Evolutionary conservation across 2,113 vertebrate species (phyloP).

Genomic region (Isichthys henryi): DNA sequence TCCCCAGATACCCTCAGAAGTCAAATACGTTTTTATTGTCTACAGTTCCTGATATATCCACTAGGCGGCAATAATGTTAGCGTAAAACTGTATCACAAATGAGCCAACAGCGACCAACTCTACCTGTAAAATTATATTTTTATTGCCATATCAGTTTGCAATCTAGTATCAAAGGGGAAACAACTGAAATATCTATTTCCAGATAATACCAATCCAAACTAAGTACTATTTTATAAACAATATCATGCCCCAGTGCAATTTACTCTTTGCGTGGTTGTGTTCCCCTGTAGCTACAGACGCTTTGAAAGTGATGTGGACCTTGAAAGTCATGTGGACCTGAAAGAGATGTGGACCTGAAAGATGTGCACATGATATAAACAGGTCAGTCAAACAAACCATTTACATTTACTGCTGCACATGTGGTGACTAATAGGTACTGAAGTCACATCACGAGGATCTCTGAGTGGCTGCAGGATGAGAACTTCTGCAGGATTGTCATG

Average conservation of each 20-base stretch:
- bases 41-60: background rate
- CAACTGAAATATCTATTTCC: background rate
- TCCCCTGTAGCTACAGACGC: background rate
- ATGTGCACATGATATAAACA: background rate
- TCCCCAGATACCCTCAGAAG: background rate
- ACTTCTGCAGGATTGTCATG: background rate
- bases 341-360: background rate
- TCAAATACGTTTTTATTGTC: background rate
- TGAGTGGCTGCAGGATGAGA: background rate
- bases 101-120: too few species aligned
- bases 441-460: background rate
- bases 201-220: background rate
- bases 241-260: background rate
- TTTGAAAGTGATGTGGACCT: background rate
- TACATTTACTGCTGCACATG: background rate
- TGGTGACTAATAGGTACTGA: background rate
- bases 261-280: background rate
- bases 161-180: background rate
- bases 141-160: background rate
- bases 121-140: background rate
- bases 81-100: background rate
- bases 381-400: background rate
- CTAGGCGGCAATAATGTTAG: slow-evolving; percentile 16
- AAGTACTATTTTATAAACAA: background rate
- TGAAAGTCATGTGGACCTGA: background rate